phyloP scores from a whole-genome alignment of 2,888 invertebrate species.

The Cosmia trapezina region DNA sequence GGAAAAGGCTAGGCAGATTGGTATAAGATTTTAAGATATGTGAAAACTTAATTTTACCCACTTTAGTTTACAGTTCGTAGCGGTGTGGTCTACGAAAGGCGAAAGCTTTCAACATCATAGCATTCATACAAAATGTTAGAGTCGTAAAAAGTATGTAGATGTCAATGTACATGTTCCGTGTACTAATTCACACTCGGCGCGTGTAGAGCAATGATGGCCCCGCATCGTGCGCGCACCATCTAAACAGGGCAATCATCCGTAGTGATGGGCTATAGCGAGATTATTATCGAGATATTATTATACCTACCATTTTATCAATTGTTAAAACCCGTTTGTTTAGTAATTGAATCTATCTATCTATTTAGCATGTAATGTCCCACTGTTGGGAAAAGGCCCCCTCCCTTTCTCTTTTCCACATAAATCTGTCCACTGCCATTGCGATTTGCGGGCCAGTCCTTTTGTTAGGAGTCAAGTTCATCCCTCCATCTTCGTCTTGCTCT shows the following conservation, averaged over 20 bases:
- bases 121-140: constrained; percentile 4
- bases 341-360: neutral
- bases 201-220: constrained; percentile 47
- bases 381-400: neutral
- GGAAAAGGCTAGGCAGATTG: too few relatives aligned
- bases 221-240: constrained; percentile 56
- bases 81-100: neutral
- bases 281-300: constrained; percentile 32
- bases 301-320: constrained; percentile 24
- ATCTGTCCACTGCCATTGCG: neutral
- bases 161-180: constrained; percentile 31
- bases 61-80: neutral
- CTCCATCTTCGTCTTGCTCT: too few relatives aligned
- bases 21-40: neutral
- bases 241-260: constrained; percentile 57
- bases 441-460: too few relatives aligned
- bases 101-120: constrained; percentile 21
- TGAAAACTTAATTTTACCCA: neutral
- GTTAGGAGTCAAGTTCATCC: too few relatives aligned
- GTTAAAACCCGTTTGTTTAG: neutral
- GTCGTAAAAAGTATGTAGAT: constrained; percentile 33
- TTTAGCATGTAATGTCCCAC: neutral
- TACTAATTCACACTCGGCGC: constrained; percentile 59
- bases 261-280: constrained; percentile 44
- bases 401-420: neutral